phyloP scores from a whole-genome alignment of 2,113 vertebrate species.

The Emydocephalus ijimae region DNA sequence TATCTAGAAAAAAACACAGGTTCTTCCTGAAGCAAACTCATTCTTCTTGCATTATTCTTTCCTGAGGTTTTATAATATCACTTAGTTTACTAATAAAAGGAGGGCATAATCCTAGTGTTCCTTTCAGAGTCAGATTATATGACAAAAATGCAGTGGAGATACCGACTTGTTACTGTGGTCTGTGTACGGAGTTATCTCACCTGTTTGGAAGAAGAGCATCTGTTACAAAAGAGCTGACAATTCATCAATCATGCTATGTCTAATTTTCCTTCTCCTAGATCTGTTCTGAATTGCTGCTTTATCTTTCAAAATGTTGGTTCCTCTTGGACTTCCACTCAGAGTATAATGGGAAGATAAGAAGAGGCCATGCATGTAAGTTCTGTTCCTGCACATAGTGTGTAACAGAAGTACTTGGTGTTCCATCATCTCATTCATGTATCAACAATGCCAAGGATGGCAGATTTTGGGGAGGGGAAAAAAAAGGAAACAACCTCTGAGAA shows the following conservation, averaged over 20 bases:
- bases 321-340: not conserved
- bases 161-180: not conserved
- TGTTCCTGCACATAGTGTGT: not conserved
- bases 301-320: not conserved
- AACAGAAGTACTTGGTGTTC: not conserved
- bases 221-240: not conserved
- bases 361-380: not conserved
- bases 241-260: not conserved
- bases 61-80: not conserved
- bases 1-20: not conserved
- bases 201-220: rapidly evolving
- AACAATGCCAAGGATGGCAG: not conserved
- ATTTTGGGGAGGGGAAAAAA: slow-evolving; percentile 19
- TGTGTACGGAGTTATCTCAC: not conserved
- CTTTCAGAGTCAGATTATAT: not conserved
- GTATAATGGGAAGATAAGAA: not conserved
- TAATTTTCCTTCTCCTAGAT: not conserved
- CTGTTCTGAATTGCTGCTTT: not conserved
- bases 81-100: not conserved
- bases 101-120: not conserved
- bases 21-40: not conserved
- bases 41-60: not conserved
- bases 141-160: rapidly evolving
- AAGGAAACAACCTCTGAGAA: slow-evolving; percentile 23
- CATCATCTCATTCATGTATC: not conserved